Evolutionary conservation across 2,888 invertebrate species (phyloP), one percentile per base, ranked within the genome.

Genomic region (Drosophila seclusa): DNA sequence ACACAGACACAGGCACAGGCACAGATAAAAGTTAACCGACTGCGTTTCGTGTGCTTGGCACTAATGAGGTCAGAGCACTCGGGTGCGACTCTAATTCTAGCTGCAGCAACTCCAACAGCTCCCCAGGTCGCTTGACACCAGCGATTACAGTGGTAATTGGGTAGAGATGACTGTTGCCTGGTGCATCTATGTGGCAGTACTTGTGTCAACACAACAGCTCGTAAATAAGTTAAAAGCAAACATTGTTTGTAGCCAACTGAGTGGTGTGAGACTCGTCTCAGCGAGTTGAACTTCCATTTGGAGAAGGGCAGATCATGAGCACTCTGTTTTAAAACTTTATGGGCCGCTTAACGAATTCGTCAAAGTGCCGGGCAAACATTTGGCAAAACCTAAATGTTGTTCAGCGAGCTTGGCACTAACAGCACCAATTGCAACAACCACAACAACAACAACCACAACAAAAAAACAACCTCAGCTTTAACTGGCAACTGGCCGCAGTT

Each of bases 351-450:
- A 74, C 65, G 71, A 75, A 72, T 75, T 68, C 71, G 74, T 82
- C 69, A 75, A 78, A 83, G 83, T 83, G 87, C 64, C 77, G 73
- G 87, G 49, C 87, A 89, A 83, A 83, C 87, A 89, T 88, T 88
- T 80, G 65, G 78, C 52, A 52, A 62, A 36, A 76, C 49, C 67
- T 55, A 67, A 81, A 81, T 77, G 78, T 64, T 78, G 82, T 81
- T 78, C 61, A 77, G 64, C 81, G 60, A 77, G 81, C 72, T 76
- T 76, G 65, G 24, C 77, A 66, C 21, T 60, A 76, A 76, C 66
- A 66, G 40, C 62, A 69, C 45, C 55, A 78, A 65, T 50, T 57
- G 57, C 63, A 64, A 53, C 66, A 78, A 68, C 60, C 24, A 27
- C 49, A 66, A 45, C 27, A 31, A 48, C 29, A 53, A 24, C 36